Evolutionary conservation across 2,888 invertebrate genomes (phyloP), one percentile per base, ranked within the genome.

Genomic region (Deilephila elpenor): DNA sequence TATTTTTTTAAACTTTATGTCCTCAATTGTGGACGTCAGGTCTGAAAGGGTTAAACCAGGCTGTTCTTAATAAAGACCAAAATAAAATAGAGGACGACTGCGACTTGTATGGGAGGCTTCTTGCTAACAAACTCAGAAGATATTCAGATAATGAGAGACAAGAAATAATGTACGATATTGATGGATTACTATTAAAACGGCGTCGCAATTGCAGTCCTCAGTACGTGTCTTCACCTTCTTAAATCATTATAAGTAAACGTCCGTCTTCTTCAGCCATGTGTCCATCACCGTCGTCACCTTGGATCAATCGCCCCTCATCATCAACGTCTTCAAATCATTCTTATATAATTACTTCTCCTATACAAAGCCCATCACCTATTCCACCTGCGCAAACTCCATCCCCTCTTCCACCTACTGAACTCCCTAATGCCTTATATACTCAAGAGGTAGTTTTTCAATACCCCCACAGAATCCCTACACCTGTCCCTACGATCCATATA

Each of bases 31-130:
- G n/a, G n/a, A n/a, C n/a, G n/a, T n/a, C n/a, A n/a, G n/a, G n/a
- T n/a, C n/a, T n/a, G n/a, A n/a, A n/a, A n/a, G n/a, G n/a, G 71
- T 74, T 76, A 74, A 76, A 75, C 74, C 74, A 74, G 74, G 75
- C 73, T 72, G 73, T 76, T 62, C 73, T 75, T 73, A 75, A 75
- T 74, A 75, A 73, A 75, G 73, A 73, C 75, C 75, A 74, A 74
- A 76, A 74, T 74, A 76, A 77, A 77, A 74, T 51, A 75, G 75
- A 77, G 71, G 75, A 76, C 71, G 53, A 53, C 53, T 53, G 53
- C 53, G 53, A 53, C 19, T 53, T 53, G 5, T 53, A 53, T 19
- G 53, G 53, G 5, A 53, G 53, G 53, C 19, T 53, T 53, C 53
- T 53, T 53, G 53, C 53, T 53, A 53, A 53, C 5, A 53, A 53